Percentiles rank a stretch among this genome's conserved stretches.
These are phyloP conservation scores for Cyphomyrus plagiostoma DNA, from an alignment of 2,113 vertebrate genomes.

Conservation along the genomic window DNA sequence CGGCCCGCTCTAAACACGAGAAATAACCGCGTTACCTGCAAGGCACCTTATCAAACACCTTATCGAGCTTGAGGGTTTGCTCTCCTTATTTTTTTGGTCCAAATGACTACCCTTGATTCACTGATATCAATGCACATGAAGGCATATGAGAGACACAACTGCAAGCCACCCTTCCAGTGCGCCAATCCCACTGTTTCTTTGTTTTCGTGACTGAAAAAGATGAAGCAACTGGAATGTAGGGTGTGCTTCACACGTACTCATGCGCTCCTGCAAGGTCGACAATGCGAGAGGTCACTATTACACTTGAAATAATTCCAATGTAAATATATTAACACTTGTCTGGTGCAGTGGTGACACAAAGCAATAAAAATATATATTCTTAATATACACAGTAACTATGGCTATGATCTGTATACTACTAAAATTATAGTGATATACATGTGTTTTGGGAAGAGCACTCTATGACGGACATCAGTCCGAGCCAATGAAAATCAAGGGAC, in stretches of 20 bases:
- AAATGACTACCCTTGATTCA: background rate
- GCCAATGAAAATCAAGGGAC: background rate
- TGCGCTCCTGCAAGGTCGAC: background rate
- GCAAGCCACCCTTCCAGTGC: background rate
- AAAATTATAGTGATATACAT: background rate
- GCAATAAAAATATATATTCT: background rate
- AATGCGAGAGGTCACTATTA: constrained; percentile 11
- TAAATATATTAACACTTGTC: background rate
- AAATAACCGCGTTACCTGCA: background rate
- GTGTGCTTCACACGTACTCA: background rate
- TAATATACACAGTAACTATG: background rate
- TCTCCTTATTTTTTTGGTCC: background rate
- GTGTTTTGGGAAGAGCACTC: background rate
- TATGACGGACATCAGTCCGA: background rate
- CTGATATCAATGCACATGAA: background rate
- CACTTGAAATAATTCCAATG: background rate
- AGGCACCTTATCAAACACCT: background rate
- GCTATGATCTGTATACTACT: background rate
- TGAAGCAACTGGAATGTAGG: background rate
- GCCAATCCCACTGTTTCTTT: background rate
- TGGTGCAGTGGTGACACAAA: background rate
- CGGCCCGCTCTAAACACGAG: background rate
- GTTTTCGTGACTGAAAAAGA: background rate
- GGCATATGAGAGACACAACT: background rate
- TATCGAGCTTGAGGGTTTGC: background rate